Base-by-base conservation (phyloP, 2,888 invertebrate species). In the Caenorhabditis panamensis region DNA sequence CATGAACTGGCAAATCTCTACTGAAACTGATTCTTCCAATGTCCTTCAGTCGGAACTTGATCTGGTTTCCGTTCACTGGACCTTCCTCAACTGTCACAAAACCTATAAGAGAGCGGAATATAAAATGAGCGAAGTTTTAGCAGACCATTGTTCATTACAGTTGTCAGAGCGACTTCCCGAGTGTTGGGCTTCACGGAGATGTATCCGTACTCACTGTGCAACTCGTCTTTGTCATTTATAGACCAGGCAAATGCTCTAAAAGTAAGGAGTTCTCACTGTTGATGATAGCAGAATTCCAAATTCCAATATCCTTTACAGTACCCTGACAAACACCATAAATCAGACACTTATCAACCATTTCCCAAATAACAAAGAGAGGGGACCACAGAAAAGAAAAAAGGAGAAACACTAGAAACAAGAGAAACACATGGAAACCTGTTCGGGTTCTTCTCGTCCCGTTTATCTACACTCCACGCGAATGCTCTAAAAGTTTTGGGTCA, bases 11-110 rank as follows among this genome's bases (percentile, higher is more conserved):
- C 54, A 91, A 73, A 86, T 91, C 91, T n/a, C 91, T 76, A 47
- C 87, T 87, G 84, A 91, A 91, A 73, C 88, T 88, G 73, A 91
- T 91, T 22, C 91, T 67, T 18, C 90, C 90, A 61, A 91, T 89
- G 72, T 91, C 90, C n/a, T 87, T 84, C 18, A 91, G 77, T 26
- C 84, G 72, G 66, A 91, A 89, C 18, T 79, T 69, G 56, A 91
- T 86, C 16, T 83, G 87, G 41, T 84, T 85, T 31, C 84, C 85
- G 37, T 69, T 61, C 3, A 87, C 86, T 1, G 85, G 84, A 6
- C 91, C 91, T 58, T 91, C 91, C 68, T 91, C 91, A 0, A 91
- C 88, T 0, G 91, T 90, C 5, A 89, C 88, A 61, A 91, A 91
- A 13, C 91, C 90, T 86, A 53, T 24, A 75, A 67, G 4, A 31